Conservation (phyloP, 2,888 invertebrate species). For the Mesorhabditis belari region DNA sequence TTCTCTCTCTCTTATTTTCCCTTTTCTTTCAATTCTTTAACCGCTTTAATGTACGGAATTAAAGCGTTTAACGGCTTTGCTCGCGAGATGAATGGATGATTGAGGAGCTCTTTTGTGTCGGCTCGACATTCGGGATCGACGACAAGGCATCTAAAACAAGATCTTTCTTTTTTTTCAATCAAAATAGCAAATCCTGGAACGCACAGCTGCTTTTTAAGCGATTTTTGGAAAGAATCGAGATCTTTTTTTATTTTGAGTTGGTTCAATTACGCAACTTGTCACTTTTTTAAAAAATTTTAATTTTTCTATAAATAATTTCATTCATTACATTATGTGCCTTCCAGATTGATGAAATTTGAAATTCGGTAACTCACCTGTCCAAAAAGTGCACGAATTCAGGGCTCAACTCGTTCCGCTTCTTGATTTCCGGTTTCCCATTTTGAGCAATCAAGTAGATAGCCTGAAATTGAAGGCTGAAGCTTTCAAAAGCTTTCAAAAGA, state of each 20-base stretch:
- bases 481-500: neutral
- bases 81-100: slow-evolving; percentile 74
- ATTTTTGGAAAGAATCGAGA: too few species aligned
- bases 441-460: slow-evolving; percentile 88
- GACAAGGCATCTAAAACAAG: slow-evolving; percentile 21
- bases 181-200: too few species aligned
- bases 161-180: too few species aligned
- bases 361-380: slow-evolving; percentile 68
- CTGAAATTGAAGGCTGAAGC: slow-evolving; percentile 18
- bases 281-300: too few species aligned
- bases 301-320: too few species aligned
- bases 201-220: too few species aligned
- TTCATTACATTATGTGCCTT: too few species aligned
- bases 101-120: slow-evolving; percentile 79
- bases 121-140: slow-evolving; percentile 57
- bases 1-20: neutral
- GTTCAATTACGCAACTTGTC: neutral
- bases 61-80: slow-evolving; percentile 75
- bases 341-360: slow-evolving; percentile 57
- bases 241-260: too few species aligned
- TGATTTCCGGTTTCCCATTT: slow-evolving; percentile 83
- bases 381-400: slow-evolving; percentile 63
- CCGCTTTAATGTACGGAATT: slow-evolving; percentile 81
- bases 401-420: slow-evolving; percentile 73
- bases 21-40: slow-evolving; percentile 63